Base-by-base conservation (phyloP, 2,113 vertebrate species). In the Oenanthe oenanthe region DNA sequence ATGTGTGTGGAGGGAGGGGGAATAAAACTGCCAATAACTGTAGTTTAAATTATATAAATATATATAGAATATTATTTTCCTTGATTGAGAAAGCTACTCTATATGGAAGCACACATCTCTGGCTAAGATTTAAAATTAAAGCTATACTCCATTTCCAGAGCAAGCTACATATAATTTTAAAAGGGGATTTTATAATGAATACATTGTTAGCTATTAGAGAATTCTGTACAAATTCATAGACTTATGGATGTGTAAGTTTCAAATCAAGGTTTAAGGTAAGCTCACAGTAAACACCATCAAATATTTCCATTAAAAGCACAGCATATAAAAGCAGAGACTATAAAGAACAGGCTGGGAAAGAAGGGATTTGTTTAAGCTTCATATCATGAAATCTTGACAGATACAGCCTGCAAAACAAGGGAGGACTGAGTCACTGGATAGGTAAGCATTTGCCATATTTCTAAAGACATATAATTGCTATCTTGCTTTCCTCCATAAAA, bases 1-100 rank as follows among this genome's bases (percentile, higher is more conserved):
- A 18, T 7, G 25, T 72, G 13, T 31, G 17, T 34, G 4, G 15
- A 15, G 17, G 4, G 4, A n/a, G 3, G 4, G 2, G 7, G 24
- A 2, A 32, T 25, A 65, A 12, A 75, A 57, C 14, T n/a, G 10
- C 7, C 6, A 25, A n/a, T 14, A 29, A 92, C 22, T 80, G 12
- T 43, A 26, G 4, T 75, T 68, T 18, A 43, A 25, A 51, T 60
- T 50, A 60, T 20, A 32, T 43, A 43, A 45, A 11, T 32, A 21
- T 28, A 29, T 1, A 40, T 2, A 58, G 11, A 82, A 20, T 60
- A 68, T 47, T 34, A 51, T 65, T 88, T 68, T 34, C 53, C 80
- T 60, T 74, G 40, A 40, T 42, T 75, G 48, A 82, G 34, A 77
- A 94, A 31, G 47, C 14, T 24, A 45, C 16, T 71, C 5, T 43